Percentiles rank a stretch among this genome's conserved stretches.
These are phyloP conservation scores for Gallinago paraguaiae DNA, from an alignment of 2,113 vertebrate genomes.

Conservation along the genomic window DNA sequence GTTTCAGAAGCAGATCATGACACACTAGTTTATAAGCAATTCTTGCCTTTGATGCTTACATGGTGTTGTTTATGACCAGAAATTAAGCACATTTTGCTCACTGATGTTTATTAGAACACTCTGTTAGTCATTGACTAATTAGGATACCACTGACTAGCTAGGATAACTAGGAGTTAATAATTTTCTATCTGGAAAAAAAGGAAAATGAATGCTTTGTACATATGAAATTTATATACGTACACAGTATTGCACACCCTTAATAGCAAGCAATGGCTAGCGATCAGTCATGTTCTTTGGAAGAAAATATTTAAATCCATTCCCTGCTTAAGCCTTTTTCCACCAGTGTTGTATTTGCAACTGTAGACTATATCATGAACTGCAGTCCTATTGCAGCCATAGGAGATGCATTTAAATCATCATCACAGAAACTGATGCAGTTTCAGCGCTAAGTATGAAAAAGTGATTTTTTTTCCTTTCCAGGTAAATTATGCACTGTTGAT, in stretches of 20 bases:
- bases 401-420: background rate
- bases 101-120: background rate
- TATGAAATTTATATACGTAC: background rate
- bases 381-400: background rate
- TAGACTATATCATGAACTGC: background rate
- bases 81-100: background rate
- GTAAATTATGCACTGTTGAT: background rate
- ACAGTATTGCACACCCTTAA: background rate
- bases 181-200: background rate
- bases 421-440: background rate
- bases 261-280: background rate
- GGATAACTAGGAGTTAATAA: background rate
- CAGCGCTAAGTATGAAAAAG: background rate
- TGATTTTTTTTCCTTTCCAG: background rate
- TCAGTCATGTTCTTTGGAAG: background rate
- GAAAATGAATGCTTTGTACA: background rate
- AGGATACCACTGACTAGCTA: background rate
- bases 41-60: conserved; percentile 13
- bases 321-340: background rate
- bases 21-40: background rate
- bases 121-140: background rate
- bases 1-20: background rate
- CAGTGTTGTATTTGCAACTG: background rate
- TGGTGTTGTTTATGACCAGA: background rate
- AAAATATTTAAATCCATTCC: background rate